A percentile compares a stretch with the other conserved stretches of the same genome.
These are phyloP conservation scores for Julus scanicus DNA, from an alignment of 2,888 invertebrate genomes.

Conservation along the genomic window DNA sequence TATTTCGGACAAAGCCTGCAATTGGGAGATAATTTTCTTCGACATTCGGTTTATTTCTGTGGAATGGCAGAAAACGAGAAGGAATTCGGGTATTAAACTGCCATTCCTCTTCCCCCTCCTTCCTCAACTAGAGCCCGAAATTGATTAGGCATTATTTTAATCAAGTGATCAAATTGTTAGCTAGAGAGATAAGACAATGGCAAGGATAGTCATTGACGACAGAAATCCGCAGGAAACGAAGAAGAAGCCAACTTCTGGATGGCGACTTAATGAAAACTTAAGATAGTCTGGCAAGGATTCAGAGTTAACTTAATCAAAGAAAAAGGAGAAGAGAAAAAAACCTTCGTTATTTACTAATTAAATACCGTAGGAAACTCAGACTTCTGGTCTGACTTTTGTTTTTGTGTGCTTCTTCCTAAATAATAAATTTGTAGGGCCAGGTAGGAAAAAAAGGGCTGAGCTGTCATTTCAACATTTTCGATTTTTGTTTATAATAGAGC, in stretches of 20 bases:
- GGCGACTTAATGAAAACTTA: constrained; percentile 30
- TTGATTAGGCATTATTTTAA: constrained; percentile 39
- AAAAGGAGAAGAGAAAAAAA: neutral
- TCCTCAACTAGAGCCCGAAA: neutral
- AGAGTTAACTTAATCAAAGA: neutral
- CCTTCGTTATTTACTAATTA: constrained; percentile 38
- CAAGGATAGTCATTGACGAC: neutral
- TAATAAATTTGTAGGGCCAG: neutral
- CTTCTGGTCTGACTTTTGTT: neutral
- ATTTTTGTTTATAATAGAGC: too few relatives aligned
- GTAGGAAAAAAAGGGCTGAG: neutral
- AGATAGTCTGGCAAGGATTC: neutral
- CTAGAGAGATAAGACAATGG: neutral
- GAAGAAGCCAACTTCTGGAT: neutral
- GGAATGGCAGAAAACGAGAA: neutral
- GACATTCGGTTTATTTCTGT: neutral
- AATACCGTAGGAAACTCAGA: neutral
- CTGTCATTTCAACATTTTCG: too few relatives aligned
- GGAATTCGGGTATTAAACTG: neutral
- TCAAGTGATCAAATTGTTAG: neutral
- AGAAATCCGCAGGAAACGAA: neutral
- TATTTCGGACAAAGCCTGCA: constrained; percentile 42
- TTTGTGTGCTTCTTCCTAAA: neutral
- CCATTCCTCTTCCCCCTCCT: neutral
- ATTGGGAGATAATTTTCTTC: constrained; percentile 38